Conservation (phyloP, 2,113 vertebrate genomes). For the Emydocephalus ijimae region DNA sequence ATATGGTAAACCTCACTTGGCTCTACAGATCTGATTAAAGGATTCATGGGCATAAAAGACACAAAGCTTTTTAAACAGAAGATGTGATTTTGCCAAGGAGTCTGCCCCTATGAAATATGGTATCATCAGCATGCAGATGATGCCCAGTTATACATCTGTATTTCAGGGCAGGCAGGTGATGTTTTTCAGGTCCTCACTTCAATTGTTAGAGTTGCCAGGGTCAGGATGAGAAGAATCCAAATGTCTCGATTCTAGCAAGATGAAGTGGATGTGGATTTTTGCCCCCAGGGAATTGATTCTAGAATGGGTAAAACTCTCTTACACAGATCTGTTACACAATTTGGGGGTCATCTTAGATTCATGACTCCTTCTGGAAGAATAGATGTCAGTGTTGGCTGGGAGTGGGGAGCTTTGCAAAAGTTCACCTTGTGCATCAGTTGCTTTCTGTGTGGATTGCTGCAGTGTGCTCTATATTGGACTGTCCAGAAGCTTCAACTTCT, state of each 20-base stretch:
- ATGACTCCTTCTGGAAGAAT: background rate
- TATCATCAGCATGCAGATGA: background rate
- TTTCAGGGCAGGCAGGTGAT: background rate
- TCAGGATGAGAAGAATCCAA: background rate
- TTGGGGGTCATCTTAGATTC: background rate
- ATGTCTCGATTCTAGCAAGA: background rate
- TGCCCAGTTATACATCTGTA: background rate
- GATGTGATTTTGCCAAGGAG: background rate
- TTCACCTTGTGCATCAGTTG: background rate
- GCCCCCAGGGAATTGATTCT: background rate
- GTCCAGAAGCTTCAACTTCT: background rate
- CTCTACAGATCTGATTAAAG: background rate
- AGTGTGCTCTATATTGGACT: background rate
- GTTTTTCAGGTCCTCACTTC: background rate
- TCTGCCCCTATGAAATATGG: background rate
- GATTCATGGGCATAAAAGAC: background rate
- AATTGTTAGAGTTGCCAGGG: background rate
- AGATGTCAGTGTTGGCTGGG: background rate
- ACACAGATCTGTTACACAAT: background rate
- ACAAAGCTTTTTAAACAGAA: background rate
- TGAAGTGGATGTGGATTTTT: background rate
- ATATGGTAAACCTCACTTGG: background rate
- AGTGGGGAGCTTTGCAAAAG: background rate
- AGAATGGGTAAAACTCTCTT: background rate
- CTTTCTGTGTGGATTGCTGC: background rate